Conservation (phyloP, 2,113 vertebrate species). For the Thomomys bottae region DNA sequence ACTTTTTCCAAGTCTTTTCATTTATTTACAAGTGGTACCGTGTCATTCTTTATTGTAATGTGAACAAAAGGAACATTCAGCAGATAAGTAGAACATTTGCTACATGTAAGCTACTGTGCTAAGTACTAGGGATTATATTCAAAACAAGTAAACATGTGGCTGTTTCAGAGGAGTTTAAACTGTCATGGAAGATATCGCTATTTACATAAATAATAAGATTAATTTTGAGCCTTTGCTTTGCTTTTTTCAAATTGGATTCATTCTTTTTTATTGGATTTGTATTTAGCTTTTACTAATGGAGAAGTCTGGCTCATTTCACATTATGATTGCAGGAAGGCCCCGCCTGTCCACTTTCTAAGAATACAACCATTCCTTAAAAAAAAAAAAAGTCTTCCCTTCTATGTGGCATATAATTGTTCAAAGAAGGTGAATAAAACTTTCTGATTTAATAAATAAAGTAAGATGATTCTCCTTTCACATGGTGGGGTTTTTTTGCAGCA, state of each 20-base stretch:
- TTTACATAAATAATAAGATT: conserved; percentile 19
- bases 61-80: background rate
- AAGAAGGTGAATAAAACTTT: conserved; percentile 22
- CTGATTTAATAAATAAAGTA: background rate
- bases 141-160: background rate
- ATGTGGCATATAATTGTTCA: background rate
- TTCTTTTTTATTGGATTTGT: background rate
- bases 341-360: conserved; percentile 6
- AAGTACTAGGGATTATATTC: background rate
- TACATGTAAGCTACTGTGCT: background rate
- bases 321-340: background rate
- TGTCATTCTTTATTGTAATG: background rate
- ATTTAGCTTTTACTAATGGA: background rate
- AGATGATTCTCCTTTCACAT: background rate
- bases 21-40: too few species aligned
- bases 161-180: background rate
- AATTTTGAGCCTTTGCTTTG: conserved; percentile 34
- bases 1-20: too few species aligned
- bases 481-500: conserved; percentile 10
- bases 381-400: conserved; percentile 12
- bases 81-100: background rate
- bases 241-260: background rate
- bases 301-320: background rate
- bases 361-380: background rate
- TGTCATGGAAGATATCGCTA: background rate